A percentile compares a stretch with the other conserved stretches of the same genome.
phyloP scores from a whole-genome alignment of 1,140 invertebrate species.

The Vollenhovia emeryi region DNA sequence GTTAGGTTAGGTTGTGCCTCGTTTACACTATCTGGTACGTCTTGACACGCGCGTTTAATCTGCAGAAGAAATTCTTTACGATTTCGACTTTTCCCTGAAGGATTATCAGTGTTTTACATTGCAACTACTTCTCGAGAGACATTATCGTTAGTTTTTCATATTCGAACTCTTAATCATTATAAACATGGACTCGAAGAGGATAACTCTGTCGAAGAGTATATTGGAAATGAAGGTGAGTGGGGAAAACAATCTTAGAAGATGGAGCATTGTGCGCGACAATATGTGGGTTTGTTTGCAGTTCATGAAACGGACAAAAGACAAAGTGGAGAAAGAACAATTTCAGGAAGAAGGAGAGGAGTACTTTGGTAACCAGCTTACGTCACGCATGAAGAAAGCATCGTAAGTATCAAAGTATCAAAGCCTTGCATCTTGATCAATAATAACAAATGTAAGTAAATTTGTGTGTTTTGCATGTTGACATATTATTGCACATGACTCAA shows the following conservation, averaged over 20 bases:
- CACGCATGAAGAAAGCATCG: constrained; percentile 86
- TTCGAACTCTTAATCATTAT: background rate
- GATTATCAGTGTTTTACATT: background rate
- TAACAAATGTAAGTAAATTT: background rate
- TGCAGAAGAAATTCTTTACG: background rate
- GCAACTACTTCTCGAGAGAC: too few species aligned
- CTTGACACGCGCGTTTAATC: background rate
- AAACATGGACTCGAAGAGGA: constrained; percentile 73
- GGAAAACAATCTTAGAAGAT: background rate
- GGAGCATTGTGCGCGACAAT: background rate
- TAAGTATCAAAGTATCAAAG: constrained; percentile 76
- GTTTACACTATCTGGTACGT: background rate
- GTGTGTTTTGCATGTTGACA: background rate
- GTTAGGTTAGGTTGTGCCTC: background rate
- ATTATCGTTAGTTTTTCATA: background rate
- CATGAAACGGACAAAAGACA: constrained; percentile 95
- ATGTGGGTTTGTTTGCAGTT: constrained; percentile 86
- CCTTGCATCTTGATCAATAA: constrained; percentile 6
- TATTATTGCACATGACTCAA: background rate
- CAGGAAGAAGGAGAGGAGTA: constrained; percentile 89
- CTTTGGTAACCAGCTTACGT: constrained; percentile 86
- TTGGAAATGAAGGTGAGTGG: constrained; percentile 89
- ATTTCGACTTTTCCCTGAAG: background rate
- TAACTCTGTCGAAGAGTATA: constrained; percentile 89
- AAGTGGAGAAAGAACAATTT: constrained; percentile 91